Evolutionary conservation across 2,113 vertebrate genomes (phyloP), one percentile per base, ranked within the genome.

Genomic region (Falcunculus frontatus): DNA sequence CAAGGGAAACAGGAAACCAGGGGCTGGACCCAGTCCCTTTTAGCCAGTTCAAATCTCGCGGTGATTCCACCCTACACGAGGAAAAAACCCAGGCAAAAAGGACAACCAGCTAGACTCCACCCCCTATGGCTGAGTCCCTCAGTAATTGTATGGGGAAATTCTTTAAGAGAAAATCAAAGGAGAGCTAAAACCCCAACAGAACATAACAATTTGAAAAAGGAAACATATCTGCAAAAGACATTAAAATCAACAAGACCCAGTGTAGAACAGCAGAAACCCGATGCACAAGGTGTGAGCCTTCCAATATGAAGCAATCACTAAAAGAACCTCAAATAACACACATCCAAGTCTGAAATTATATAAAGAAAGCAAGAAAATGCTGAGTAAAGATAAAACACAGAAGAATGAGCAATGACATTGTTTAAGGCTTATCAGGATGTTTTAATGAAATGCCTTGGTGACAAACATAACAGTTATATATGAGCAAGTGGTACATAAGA

Each of bases 401-500:
- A 59, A 85, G 26, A 83, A 69, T 10, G 37, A 80, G 42, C 16
- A 56, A 18, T 9, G 63, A 8, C 26, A 64, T 74, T 93, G 7
- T 94, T 96, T 90, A 87, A 87, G 62, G 37, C 64, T 94, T 95
- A 67, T 89, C 42, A 68, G 26, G 13, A 26, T 62, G 27, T 23
- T 67, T 94, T 95, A 68, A 56, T 50, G 75, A 44, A 74, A 90
- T 79, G 52, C 57, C n/a, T 30, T 77, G 11, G 41, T 59, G 91
- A 42, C 64, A 97, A 95, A 89, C 2, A 9, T 62, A 57, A 57
- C 21, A 87, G 57, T 93, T 87, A 69, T 26, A 30, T 81, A 65
- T 76, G 62, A 94, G 83, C 93, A 96, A 96, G 93, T 73, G 91
- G 79, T 75, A 85, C 18, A 91, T 4, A 35, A 59, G 26, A 92